These are phyloP conservation scores for Nomada flava DNA, from an alignment of 2,888 invertebrate species.

Conservation along the genomic window DNA sequence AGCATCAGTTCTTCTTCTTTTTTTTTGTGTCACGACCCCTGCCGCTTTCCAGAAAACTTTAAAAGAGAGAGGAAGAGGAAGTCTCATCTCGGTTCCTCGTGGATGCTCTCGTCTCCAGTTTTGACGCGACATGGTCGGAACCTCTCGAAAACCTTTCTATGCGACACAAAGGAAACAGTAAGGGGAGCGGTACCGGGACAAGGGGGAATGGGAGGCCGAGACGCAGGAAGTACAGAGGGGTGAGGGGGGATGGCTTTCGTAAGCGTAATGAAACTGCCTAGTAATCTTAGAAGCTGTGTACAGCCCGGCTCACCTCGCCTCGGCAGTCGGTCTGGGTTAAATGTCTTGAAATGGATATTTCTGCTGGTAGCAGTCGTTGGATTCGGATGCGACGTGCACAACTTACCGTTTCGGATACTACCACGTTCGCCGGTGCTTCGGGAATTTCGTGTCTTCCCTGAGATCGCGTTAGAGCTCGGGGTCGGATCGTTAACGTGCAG, in stretches of 20 bases:
- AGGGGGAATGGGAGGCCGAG: constrained; percentile 12
- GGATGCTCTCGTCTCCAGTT: constrained; percentile 68
- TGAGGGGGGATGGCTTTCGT: constrained; percentile 55
- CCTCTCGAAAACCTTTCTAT: constrained; percentile 70
- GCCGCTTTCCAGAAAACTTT: constrained; percentile 52
- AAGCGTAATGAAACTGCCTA: constrained; percentile 78
- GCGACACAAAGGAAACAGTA: constrained; percentile 61
- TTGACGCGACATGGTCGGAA: constrained; percentile 64
- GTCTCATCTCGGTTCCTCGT: constrained; percentile 66
- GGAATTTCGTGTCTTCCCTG: constrained; percentile 70
- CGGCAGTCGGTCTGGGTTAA: constrained; percentile 76
- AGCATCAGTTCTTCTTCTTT: constrained; percentile 56
- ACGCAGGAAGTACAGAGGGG: background rate
- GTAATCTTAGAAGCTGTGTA: constrained; percentile 80
- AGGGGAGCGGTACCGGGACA: constrained; percentile 14
- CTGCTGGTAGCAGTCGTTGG: constrained; percentile 66
- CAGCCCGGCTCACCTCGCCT: constrained; percentile 70
- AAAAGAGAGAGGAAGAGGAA: constrained; percentile 60
- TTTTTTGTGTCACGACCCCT: background rate
- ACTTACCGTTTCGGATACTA: constrained; percentile 79
- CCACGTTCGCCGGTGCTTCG: constrained; percentile 60
- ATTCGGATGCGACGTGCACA: constrained; percentile 71
- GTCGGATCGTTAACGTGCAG: constrained; percentile 29
- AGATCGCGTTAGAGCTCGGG: constrained; percentile 58
- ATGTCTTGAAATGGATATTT: constrained; percentile 81